Base-by-base conservation (phyloP, 2,888 invertebrate genomes). In the Schizaphis graminum region DNA sequence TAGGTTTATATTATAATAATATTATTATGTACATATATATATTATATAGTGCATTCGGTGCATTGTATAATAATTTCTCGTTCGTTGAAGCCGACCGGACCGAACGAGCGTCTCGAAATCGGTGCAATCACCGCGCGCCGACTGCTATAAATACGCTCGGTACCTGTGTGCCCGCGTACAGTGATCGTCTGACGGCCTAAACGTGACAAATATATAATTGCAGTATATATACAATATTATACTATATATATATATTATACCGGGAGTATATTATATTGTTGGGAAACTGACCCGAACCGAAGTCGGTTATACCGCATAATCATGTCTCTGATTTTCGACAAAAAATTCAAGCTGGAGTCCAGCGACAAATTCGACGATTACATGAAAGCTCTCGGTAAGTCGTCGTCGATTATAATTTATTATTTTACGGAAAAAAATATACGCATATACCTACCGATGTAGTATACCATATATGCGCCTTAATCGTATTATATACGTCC, bases 291-390 rank as follows among this genome's bases (percentile, higher is more conserved):
- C 67, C 67, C 16, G 67, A 67, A 67, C 67, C 16, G 16, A 26
- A n/a, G 61, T 61, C 61, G 28, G 61, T 28, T 24, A 56, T 56
- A 57, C 57, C 28, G 35, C 77, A 77, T 67, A 77, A 77, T 91
- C 90, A 94, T 93, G 91, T 92, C 94, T 85, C 91, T 95, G 57
- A 93, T 94, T 91, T 93, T 94, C 89, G 94, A 94, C 87, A 94
- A 95, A 91, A 97, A 97, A 96, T 98, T 98, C 97, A 98, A 98
- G 96, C 97, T 98, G 96, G 96, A 96, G 95, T 97, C 97, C 94
- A 97, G 98, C 95, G 98, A 98, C 95, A 98, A 98, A 96, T 98
- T 98, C 96, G 98, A 98, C 95, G 98, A 98, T 94, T 98, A 98
- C 96, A 98, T 98, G 98, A 98, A 98, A 96, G 97, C 97, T 91